Evolutionary conservation across 2,888 invertebrate genomes (phyloP), one percentile per base, ranked within the genome.

Genomic region (Macrosiphum euphorbiae): DNA sequence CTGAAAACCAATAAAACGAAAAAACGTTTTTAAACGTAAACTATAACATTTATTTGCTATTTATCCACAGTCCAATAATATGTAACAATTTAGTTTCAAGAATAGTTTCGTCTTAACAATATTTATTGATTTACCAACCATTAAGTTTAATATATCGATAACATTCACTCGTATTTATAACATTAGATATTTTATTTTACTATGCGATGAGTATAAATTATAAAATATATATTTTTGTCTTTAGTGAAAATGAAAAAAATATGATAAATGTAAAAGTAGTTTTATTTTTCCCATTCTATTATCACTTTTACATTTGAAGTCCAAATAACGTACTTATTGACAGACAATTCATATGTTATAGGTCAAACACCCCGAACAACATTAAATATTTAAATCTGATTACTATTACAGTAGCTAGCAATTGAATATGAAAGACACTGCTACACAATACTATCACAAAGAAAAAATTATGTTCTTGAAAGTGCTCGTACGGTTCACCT

Each of bases 401-500:
- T 47, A 44, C 28, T 86, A 86, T 16, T 86, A 78, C 28, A 86
- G 47, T 86, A 86, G 28, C 44, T 78, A 35, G 5, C 47, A 86
- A 86, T 28, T 86, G 13, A 47, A 47, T 61, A 67, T 67, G 47
- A 90, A 90, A 47, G 16, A 47, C 44, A 61, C 11, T n/a, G 35
- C 50, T 35, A n/a, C 47, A 86, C 44, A 61, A 61, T 47, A 58
- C 24, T 58, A 58, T 91, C 3, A 16, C 26, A 5, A 13, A 58
- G 7, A 35, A 91, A 86, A 47, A 91, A 86, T 11, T 86, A 47
- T 86, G 58, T 35, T 47, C n/a, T 86, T n/a, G n/a, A 61, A 92
- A 86, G n/a, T 91, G 20, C 85, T 86, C 85, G n/a, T 88, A 41
- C 52, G 52, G 44, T 92, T 41, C 55, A 78, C 50, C 67, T 47